Percentiles rank a stretch among this genome's conserved stretches.
These are phyloP conservation scores for Orius insidiosus DNA, from an alignment of 1,140 invertebrate genomes.

Conservation along the genomic window DNA sequence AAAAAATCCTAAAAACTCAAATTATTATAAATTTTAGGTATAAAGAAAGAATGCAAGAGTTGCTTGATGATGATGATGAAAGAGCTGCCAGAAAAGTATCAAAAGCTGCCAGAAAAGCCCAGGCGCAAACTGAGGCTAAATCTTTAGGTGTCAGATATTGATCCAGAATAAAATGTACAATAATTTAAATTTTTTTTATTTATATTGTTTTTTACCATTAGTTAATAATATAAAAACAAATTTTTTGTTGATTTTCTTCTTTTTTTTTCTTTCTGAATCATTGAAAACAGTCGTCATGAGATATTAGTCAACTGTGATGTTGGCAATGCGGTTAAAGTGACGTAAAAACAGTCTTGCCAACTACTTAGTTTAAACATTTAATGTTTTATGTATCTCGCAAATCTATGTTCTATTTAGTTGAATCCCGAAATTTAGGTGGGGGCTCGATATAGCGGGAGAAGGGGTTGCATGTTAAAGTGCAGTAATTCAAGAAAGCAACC, in stretches of 20 bases:
- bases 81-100: constrained; percentile 29
- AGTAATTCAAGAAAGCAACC: too few species aligned
- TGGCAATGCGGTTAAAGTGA: too few species aligned
- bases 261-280: too few species aligned
- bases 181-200: background rate
- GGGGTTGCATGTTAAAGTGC: too few species aligned
- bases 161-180: background rate
- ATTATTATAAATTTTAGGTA: constrained; percentile 27
- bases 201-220: background rate
- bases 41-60: constrained; percentile 38
- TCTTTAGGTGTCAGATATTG: constrained; percentile 2
- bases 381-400: too few species aligned
- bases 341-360: too few species aligned
- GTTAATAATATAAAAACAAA: background rate
- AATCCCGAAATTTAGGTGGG: too few species aligned
- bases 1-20: background rate
- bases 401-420: too few species aligned
- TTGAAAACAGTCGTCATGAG: too few species aligned
- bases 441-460: too few species aligned
- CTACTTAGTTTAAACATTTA: too few species aligned
- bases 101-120: constrained; percentile 22
- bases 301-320: too few species aligned
- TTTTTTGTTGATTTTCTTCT: background rate
- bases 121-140: constrained; percentile 1
- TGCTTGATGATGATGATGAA: constrained; percentile 37